Conservation (phyloP, 1,140 invertebrate genomes). For the Sarcophaga peregrina region DNA sequence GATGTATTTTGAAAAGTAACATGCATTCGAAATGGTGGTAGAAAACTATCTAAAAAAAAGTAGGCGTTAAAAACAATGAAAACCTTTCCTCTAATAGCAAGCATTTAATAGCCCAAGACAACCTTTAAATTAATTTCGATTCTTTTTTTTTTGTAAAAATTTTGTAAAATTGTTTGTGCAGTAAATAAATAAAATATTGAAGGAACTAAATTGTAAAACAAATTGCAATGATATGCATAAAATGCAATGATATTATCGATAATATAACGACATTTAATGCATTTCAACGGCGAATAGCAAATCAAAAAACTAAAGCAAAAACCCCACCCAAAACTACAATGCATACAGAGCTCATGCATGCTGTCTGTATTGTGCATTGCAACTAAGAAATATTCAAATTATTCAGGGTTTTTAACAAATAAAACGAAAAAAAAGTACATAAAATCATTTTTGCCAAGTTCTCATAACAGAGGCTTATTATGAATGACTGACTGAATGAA, state of each 20-base stretch:
- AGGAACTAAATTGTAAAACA: neutral
- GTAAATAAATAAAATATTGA: too few species aligned
- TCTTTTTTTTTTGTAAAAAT: too few species aligned
- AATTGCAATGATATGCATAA: constrained; percentile 9
- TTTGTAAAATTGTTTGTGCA: too few species aligned
- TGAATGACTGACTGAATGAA: neutral
- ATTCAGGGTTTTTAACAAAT: neutral
- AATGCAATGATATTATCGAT: neutral
- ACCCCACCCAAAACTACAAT: neutral
- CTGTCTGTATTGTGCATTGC: neutral
- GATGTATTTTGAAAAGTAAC: too few species aligned
- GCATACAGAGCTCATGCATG: neutral
- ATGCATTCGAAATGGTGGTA: too few species aligned
- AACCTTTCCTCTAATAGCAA: too few species aligned
- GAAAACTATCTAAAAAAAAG: too few species aligned
- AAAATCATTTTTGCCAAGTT: constrained; percentile 7
- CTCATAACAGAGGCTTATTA: neutral
- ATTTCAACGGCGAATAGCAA: neutral
- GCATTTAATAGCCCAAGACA: too few species aligned
- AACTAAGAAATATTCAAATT: neutral
- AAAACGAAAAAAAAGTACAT: neutral
- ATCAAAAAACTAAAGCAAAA: neutral
- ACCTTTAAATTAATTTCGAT: too few species aligned
- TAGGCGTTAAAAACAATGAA: too few species aligned
- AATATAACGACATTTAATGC: constrained; percentile 1